A percentile compares a stretch with the other conserved stretches of the same genome.
Evolutionary conservation across 2,113 vertebrate species (phyloP).

Genomic region (Perccottus glenii): DNA sequence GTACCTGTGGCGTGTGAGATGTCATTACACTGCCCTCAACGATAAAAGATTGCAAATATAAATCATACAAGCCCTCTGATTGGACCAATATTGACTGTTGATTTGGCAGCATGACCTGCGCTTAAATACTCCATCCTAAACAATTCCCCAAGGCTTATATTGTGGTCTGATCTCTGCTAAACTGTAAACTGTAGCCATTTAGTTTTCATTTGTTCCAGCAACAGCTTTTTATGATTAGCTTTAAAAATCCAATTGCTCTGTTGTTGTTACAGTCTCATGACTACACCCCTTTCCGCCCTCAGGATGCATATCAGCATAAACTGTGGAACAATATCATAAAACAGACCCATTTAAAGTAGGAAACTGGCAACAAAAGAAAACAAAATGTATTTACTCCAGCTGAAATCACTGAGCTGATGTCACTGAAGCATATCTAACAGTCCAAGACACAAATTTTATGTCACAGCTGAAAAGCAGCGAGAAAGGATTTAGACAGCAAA

Average conservation of each 20-base stretch:
- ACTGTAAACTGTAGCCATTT: constrained; percentile 48
- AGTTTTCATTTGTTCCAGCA: constrained; percentile 42
- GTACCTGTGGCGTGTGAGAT: background rate
- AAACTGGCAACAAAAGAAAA: constrained; percentile 23
- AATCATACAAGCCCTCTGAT: too few species aligned
- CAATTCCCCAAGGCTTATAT: constrained; percentile 42
- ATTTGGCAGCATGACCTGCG: too few species aligned
- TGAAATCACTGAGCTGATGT: constrained; percentile 16
- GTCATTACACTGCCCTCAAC: background rate
- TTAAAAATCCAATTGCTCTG: constrained; percentile 21
- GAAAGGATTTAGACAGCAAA: constrained; percentile 56
- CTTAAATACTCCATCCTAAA: background rate
- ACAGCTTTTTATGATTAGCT: constrained; percentile 23
- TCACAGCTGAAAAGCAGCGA: constrained; percentile 35
- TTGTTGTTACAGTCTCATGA: constrained; percentile 7
- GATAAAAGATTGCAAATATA: background rate
- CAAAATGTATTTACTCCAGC: constrained; percentile 1
- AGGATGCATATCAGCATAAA: constrained; percentile 28
- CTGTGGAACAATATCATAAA: constrained; percentile 28
- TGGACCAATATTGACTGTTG: too few species aligned
- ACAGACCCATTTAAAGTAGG: constrained; percentile 24
- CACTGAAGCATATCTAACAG: constrained; percentile 19
- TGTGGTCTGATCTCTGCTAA: constrained; percentile 28
- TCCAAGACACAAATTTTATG: constrained; percentile 24
- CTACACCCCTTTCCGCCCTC: constrained; percentile 6